Evolutionary conservation across 2,113 vertebrate species (phyloP), one percentile per base, ranked within the genome.

Genomic region (Myotis lucifugus): DNA sequence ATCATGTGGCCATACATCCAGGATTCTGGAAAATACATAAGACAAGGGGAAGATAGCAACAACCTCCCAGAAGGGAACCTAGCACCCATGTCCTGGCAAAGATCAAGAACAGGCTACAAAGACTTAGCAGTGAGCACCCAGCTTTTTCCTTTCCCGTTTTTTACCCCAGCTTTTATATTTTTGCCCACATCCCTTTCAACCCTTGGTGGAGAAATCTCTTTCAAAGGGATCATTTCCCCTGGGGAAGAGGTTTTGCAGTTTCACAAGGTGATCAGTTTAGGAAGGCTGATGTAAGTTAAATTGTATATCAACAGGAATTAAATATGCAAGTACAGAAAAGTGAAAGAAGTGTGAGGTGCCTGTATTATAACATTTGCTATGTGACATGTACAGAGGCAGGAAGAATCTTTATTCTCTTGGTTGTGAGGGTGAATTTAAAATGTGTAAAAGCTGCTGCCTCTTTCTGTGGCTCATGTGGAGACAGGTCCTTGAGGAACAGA

Each of bases 241-340:
- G 14, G 64, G 23, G 46, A 90, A 88, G 48, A 92, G 4, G 85
- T 21, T 61, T 69, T n/a, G 50, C 23, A 54, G 40, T 92, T 93
- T 96, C 6, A 69, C n/a, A 34, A 42, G 32, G 25, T 18, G 7
- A 15, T 73, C 19, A 13, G 27, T 77, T 87, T 72, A 78, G 11
- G 14, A 85, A 40, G 14, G 56, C n/a, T 76, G 11, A 29, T 76
- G 77, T 83, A 78, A 77, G 37, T 93, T 90, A 94, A 93, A n/a
- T 72, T 46, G 10, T 46, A 29, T 59, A 37, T 90, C 2, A 19
- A 54, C 34, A 77, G n/a, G 14, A 91, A 93, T 85, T 59, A 50
- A 90, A 67, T 73, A 85, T 85, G 85, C 4, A 5, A 18, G 6
- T 11, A 21, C 9, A 81, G 69, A 85, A 90, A 94, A 82, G 25